Evolutionary conservation across 2,888 invertebrate species (phyloP).

Genomic region (Pyrrhosoma nymphula): DNA sequence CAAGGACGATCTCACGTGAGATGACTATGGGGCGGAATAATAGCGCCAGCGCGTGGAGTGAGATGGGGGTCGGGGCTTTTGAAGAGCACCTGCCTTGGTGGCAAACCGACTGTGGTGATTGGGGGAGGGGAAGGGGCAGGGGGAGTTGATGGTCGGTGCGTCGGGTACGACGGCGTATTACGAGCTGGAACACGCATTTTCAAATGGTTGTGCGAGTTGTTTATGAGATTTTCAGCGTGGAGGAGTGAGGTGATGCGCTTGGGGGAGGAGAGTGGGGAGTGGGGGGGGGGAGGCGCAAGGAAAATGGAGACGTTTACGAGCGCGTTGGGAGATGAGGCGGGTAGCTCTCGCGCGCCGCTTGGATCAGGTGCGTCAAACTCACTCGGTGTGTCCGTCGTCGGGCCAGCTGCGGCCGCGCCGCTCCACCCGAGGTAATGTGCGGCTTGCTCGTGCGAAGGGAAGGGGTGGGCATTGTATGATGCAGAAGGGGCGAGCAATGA

Average conservation of each 20-base stretch:
- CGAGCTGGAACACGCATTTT: background rate
- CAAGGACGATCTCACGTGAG: too few species aligned
- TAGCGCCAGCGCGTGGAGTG: background rate
- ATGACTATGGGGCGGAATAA: too few species aligned
- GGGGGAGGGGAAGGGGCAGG: background rate
- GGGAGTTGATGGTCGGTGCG: background rate
- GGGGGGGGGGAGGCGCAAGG: background rate
- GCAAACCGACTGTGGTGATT: background rate
- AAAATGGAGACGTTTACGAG: constrained; percentile 12
- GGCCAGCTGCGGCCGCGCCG: background rate
- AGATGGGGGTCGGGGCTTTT: background rate
- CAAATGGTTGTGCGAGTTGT: constrained; percentile 7
- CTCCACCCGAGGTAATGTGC: background rate
- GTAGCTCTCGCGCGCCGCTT: background rate
- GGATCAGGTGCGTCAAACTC: constrained; percentile 27
- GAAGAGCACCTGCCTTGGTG: background rate
- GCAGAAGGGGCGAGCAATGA: background rate
- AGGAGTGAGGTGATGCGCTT: background rate
- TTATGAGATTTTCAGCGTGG: background rate
- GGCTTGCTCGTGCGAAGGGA: background rate
- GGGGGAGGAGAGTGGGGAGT: background rate
- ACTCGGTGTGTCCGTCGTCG: background rate
- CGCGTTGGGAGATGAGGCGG: background rate
- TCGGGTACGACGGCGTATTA: background rate
- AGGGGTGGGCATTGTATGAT: background rate